Percentiles rank a stretch among this genome's conserved stretches.
These are phyloP conservation scores for Macrochelys suwanniensis DNA, from an alignment of 2,797 vertebrate species.

Conservation along the genomic window DNA sequence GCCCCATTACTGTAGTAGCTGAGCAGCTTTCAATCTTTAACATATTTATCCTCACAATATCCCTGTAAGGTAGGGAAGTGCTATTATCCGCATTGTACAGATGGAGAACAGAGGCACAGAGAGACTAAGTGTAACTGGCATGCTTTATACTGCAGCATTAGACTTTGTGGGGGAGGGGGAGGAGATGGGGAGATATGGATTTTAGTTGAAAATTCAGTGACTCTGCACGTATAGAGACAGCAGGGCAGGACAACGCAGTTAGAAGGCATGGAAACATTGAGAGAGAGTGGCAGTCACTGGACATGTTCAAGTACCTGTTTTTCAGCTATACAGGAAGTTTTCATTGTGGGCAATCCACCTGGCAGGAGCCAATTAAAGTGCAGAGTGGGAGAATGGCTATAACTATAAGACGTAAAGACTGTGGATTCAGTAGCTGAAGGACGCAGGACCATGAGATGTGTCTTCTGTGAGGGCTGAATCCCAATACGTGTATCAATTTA, in stretches of 20 bases:
- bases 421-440: not conserved
- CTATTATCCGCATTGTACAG: not conserved
- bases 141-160: not conserved
- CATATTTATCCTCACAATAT: not conserved
- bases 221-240: no score
- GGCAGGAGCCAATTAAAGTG: not conserved
- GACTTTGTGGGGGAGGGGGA: no score
- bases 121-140: not conserved
- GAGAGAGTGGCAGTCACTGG: no score
- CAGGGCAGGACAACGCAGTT: no score
- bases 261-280: no score
- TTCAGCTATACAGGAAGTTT: no score
- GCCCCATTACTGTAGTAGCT: not conserved
- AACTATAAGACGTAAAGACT: not conserved
- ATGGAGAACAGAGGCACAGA: not conserved
- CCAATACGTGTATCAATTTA: not conserved
- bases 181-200: no score
- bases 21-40: not conserved
- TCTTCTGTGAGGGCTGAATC: not conserved
- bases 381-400: not conserved
- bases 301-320: no score
- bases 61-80: not conserved
- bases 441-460: not conserved
- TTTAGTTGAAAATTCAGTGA: no score
- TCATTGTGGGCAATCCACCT: no score